Percentiles rank a stretch among this genome's conserved stretches.
Evolutionary conservation across 1,140 invertebrate species (phyloP).

Genomic region (Papilio polytes): DNA sequence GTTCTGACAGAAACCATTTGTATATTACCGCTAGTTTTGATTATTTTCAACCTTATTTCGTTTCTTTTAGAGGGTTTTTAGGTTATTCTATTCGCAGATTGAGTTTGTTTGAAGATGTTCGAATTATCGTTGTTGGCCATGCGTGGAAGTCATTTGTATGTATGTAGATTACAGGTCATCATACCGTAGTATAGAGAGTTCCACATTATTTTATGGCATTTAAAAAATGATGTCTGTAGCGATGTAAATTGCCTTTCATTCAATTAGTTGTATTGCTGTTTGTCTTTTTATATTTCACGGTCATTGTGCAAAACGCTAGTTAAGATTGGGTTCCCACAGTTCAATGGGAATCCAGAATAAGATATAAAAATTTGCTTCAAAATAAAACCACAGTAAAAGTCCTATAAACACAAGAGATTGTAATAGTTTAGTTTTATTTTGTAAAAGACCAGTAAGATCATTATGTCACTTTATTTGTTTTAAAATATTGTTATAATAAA

Average conservation of each 20-base stretch:
- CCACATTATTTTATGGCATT: conserved; percentile 57
- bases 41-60: conserved; percentile 37
- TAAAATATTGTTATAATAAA: neutral
- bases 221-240: conserved; percentile 37
- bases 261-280: conserved; percentile 1
- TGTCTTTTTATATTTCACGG: conserved; percentile 12
- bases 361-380: neutral
- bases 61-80: conserved; percentile 9
- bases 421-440: neutral
- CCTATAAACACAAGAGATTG: neutral
- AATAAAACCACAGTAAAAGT: neutral
- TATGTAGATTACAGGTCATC: conserved; percentile 81
- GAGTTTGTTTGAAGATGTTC: conserved; percentile 52
- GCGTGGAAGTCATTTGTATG: conserved; percentile 79
- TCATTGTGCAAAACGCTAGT: conserved; percentile 3
- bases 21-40: conserved; percentile 5
- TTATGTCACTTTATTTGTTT: neutral
- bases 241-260: conserved; percentile 15
- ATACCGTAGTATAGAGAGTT: conserved; percentile 66
- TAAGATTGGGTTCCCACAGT: neutral
- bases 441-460: neutral
- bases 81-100: conserved; percentile 29
- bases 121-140: conserved; percentile 78
- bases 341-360: neutral
- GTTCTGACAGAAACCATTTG: conserved; percentile 49